phyloP scores from a whole-genome alignment of 2,113 vertebrate genomes.

The Aspidoscelis tigris region DNA sequence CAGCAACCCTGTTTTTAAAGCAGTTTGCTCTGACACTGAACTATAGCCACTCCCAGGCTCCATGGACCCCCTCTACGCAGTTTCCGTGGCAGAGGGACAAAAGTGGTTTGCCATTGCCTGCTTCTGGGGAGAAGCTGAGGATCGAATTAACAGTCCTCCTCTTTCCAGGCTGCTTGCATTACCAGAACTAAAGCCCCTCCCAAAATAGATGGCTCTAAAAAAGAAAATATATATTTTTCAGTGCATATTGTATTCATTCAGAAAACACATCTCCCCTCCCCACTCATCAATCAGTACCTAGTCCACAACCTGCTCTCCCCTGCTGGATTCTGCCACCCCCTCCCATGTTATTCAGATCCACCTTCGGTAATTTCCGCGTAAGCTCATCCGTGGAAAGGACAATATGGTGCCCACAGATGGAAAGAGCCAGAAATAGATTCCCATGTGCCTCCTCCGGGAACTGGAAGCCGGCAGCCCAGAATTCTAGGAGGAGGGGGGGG shows the following conservation, averaged over 20 bases:
- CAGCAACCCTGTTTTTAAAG: too few species aligned
- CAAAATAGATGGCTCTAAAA: not conserved
- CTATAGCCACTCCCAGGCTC: not conserved
- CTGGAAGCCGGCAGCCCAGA: not conserved
- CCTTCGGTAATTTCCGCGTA: not conserved
- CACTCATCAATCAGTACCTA: not conserved
- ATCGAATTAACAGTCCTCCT: too few species aligned
- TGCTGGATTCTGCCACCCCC: too few species aligned
- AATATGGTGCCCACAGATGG: slow-evolving; percentile 38
- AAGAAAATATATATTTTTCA: not conserved
- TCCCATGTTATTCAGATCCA: not conserved
- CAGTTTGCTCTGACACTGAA: too few species aligned
- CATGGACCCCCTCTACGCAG: not conserved
- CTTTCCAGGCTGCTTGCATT: too few species aligned
- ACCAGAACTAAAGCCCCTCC: too few species aligned
- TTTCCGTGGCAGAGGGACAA: not conserved
- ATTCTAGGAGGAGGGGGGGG: too few species aligned
- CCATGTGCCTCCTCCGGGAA: not conserved
- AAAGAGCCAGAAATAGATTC: slow-evolving; percentile 58
- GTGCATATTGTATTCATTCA: not conserved
- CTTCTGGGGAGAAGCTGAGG: not conserved
- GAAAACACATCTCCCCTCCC: not conserved
- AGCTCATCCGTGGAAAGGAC: not conserved
- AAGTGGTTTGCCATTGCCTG: not conserved
- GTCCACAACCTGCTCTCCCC: too few species aligned